phyloP scores from a whole-genome alignment of 2,113 vertebrate genomes.

The Isichthys henryi region DNA sequence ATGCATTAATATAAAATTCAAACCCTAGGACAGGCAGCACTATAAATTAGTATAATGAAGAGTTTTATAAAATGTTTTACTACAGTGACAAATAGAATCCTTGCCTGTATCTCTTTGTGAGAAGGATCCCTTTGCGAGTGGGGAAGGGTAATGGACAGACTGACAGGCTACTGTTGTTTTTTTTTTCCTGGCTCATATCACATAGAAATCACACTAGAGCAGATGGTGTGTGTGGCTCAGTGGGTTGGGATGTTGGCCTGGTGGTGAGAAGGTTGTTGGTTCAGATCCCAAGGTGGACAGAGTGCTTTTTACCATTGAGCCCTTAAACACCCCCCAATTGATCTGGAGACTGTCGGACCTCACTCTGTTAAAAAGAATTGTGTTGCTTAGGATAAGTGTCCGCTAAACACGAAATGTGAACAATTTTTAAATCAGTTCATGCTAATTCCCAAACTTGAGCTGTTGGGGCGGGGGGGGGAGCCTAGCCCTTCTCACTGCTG shows the following conservation, averaged over 20 bases:
- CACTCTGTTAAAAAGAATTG: not conserved
- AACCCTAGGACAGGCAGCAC: not conserved
- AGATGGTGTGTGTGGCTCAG: not conserved
- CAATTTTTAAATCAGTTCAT: not conserved
- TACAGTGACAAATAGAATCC: not conserved
- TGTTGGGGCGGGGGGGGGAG: not conserved
- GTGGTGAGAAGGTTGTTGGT: not conserved
- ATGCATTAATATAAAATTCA: not conserved
- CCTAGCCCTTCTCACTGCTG: not conserved
- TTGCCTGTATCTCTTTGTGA: not conserved
- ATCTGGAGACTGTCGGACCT: not conserved
- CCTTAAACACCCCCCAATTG: not conserved
- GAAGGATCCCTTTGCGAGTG: not conserved
- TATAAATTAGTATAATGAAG: not conserved
- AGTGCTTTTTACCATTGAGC: not conserved
- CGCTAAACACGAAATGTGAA: not conserved
- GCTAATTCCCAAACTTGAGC: not conserved
- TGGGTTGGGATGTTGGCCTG: not conserved
- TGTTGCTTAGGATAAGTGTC: not conserved
- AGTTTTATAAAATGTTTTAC: not conserved
- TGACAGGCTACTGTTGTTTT: not conserved
- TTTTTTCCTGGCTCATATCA: not conserved
- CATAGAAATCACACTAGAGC: not conserved
- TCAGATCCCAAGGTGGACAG: not conserved
- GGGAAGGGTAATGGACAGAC: not conserved